Base-by-base conservation (phyloP, 2,797 vertebrate genomes). In the Trachops cirrhosus region DNA sequence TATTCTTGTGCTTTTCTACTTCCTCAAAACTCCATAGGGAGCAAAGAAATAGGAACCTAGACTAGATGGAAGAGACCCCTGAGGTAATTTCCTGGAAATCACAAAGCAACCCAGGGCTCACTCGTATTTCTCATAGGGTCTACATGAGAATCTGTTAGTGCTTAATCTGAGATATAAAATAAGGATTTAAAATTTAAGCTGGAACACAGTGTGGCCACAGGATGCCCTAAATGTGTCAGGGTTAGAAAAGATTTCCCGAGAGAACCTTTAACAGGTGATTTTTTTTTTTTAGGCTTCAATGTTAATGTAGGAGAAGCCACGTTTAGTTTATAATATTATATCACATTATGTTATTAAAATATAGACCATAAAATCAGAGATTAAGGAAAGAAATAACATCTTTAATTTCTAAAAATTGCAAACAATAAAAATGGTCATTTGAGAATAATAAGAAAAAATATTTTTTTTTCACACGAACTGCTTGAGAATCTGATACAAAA, bases 391-490 rank as follows among this genome's bases (percentile, higher is more conserved):
- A 9, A 73, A 64, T 7, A 37, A 39, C 54, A 74, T 48, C 24
- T 90, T 91, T 59, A 95, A 79, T 54, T 90, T 68, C 39, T 24
- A 54, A 86, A 80, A 89, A 82, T 26, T 15, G 54, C 21, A 94
- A 68, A 67, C 84, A 67, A 62, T 21, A 74, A 54, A 89, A 86
- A 85, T 50, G 37, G 24, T 5, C 22, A 82, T 37, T 48, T 39
- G 57, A 92, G 79, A 54, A 77, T 67, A 93, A 52, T 9, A 78
- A 48, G 44, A 62, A 77, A 78, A 44, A 37, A 8, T 12, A 9
- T 4, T 6, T 50, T 29, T 62, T 9, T 0, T 22, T 12, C 34
- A 59, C 3, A 4, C 26, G 80, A 71, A 93, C 29, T 22, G 48
- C 39, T 74, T 80, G 59, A 96, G 67, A 92, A 59, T 48, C 44